Conservation (phyloP, 2,113 vertebrate species). For the Chrysemys picta region DNA sequence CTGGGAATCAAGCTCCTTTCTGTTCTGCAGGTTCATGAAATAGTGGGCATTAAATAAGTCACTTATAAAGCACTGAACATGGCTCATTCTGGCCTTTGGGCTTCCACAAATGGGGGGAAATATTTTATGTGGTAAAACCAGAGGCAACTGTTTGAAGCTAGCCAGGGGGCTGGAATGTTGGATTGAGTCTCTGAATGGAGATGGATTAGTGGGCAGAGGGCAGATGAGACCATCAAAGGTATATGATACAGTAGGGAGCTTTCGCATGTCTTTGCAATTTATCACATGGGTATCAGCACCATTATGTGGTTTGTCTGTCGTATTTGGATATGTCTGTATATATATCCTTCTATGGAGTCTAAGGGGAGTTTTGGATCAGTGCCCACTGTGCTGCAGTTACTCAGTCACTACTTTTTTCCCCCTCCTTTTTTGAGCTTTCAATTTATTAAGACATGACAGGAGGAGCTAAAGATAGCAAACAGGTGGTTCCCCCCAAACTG, state of each 20-base stretch:
- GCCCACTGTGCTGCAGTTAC: neutral
- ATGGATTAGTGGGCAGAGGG: accelerated
- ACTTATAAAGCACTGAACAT: neutral
- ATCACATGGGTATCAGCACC: accelerated
- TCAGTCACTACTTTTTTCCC: accelerated
- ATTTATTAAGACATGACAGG: neutral
- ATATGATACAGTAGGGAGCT: accelerated
- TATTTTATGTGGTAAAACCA: neutral
- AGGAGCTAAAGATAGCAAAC: neutral
- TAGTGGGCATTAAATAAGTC: neutral
- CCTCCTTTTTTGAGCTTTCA: neutral
- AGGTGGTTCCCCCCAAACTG: neutral
- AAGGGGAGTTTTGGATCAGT: neutral
- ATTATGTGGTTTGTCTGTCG: neutral
- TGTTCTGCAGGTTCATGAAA: neutral
- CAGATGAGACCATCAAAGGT: neutral
- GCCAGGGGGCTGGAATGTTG: accelerated
- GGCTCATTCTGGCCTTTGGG: neutral
- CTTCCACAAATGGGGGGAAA: neutral
- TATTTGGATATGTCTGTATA: neutral
- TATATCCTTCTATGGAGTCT: accelerated
- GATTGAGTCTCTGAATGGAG: accelerated
- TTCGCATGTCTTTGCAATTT: neutral
- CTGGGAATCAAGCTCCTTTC: neutral
- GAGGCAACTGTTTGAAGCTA: accelerated